phyloP scores from a whole-genome alignment of 2,113 vertebrate species.

The Xiphophorus couchianus region DNA sequence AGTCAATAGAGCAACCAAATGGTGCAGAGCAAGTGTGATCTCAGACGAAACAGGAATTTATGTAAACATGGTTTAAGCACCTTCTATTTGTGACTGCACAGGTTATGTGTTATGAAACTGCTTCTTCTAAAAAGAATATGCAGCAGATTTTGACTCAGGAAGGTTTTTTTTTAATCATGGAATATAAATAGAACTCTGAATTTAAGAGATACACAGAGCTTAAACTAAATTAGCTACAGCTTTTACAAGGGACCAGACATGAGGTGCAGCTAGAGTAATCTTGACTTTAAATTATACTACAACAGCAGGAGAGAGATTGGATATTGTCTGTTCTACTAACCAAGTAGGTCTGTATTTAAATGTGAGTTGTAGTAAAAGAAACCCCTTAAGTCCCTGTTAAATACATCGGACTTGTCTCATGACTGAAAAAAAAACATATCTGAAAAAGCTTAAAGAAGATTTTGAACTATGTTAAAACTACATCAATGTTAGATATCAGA shows the following conservation, averaged over 20 bases:
- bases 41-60: constrained; percentile 15
- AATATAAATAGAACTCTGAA: not conserved
- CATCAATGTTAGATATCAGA: not conserved
- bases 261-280: not conserved
- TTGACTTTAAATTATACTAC: constrained; percentile 4
- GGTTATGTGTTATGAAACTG: not conserved
- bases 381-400: not conserved
- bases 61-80: constrained; percentile 1
- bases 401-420: not conserved
- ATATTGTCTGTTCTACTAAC: constrained; percentile 37
- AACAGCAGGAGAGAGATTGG: constrained; percentile 11
- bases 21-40: constrained; percentile 10
- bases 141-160: not conserved
- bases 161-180: not conserved
- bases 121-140: not conserved
- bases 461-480: not conserved
- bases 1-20: constrained; percentile 23
- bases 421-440: not conserved
- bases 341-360: constrained; percentile 25
- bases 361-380: too few relatives aligned
- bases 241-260: not conserved
- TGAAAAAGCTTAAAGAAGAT: not conserved
- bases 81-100: not conserved
- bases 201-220: not conserved
- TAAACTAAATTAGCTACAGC: not conserved